Base-by-base conservation (phyloP, 2,797 vertebrate species). In the Dryobates pubescens region DNA sequence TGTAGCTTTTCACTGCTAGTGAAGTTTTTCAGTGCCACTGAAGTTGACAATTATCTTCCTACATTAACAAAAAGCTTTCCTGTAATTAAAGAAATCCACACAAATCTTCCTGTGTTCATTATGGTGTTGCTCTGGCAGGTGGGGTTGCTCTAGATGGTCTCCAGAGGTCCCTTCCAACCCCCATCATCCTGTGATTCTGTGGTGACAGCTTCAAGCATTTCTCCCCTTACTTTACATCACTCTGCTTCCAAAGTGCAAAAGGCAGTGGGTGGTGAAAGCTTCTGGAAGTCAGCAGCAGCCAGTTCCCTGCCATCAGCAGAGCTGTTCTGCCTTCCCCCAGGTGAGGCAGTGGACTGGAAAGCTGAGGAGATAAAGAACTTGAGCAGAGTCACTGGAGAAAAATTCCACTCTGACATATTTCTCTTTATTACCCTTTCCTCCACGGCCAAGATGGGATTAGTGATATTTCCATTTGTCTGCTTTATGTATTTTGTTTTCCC, bases 401-500 rank as follows among this genome's bases (percentile, higher is more conserved):
- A 83, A 62, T 56, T 86, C 70, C 76, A 72, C 67, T 88, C 82
- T 30, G 79, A 88, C 91, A 65, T 87, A 67, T 82, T 73, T 65
- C 92, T 68, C 89, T 95, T 95, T 94, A 95, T 96, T 94, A 77
- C 90, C 69, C 82, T 94, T 89, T 88, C 87, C 89, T 92, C 81
- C 53, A 71, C 3, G 43, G 87, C 93, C 91, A 38, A 73, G 89
- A 88, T 92, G 86, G 96, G 92, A 95, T 96, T 95, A 89, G 93
- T 89, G 94, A 91, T 95, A 94, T 96, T 96, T 94, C 96, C 95
- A 96, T 96, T 95, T 92, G 95, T 96, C 96, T 94, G 6, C 1
- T 95, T 94, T 95, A 95, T 95, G 81, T 91, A 71, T 93, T 97
- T 95, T 94, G 93, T 94, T 96, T 93, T 95, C 87, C 93, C 69